Percentiles rank a stretch among this genome's conserved stretches.
phyloP scores from a whole-genome alignment of 2,888 invertebrate genomes.

The Plemyria rubiginata region DNA sequence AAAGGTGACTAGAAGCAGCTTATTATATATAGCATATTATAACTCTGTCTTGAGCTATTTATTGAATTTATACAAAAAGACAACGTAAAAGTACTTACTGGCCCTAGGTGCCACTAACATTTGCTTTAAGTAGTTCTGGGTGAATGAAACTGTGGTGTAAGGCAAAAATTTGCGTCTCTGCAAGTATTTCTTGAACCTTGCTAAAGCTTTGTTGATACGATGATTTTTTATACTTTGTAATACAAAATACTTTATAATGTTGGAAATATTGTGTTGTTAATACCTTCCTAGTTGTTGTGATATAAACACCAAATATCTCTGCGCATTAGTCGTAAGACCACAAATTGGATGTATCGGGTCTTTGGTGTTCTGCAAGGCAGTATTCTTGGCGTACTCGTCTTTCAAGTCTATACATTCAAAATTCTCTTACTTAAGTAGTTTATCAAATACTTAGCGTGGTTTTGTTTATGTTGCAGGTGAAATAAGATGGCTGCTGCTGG shows the following conservation, averaged over 20 bases:
- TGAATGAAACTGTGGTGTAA: background rate
- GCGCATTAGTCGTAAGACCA: background rate
- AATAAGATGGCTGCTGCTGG: constrained; percentile 67
- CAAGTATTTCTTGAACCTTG: constrained; percentile 2
- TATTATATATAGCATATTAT: too few species aligned
- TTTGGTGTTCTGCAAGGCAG: constrained; percentile 1
- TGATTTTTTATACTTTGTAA: too few species aligned
- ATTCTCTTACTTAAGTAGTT: background rate
- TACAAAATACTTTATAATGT: too few species aligned
- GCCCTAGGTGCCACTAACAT: background rate
- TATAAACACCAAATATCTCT: background rate
- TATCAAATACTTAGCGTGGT: background rate
- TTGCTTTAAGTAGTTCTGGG: background rate
- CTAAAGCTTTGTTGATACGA: constrained; percentile 1
- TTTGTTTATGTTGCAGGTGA: constrained; percentile 54
- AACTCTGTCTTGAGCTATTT: background rate
- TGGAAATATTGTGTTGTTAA: too few species aligned
- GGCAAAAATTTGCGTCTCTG: background rate
- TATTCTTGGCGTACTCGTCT: background rate
- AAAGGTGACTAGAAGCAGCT: too few species aligned
- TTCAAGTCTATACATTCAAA: background rate
- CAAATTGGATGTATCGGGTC: background rate
- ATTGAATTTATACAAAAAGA: background rate
- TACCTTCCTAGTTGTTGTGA: background rate
- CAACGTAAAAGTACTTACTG: background rate